A percentile compares a stretch with the other conserved stretches of the same genome.
Conservation (phyloP, 2,888 invertebrate genomes). For the Papilio gigon region DNA sequence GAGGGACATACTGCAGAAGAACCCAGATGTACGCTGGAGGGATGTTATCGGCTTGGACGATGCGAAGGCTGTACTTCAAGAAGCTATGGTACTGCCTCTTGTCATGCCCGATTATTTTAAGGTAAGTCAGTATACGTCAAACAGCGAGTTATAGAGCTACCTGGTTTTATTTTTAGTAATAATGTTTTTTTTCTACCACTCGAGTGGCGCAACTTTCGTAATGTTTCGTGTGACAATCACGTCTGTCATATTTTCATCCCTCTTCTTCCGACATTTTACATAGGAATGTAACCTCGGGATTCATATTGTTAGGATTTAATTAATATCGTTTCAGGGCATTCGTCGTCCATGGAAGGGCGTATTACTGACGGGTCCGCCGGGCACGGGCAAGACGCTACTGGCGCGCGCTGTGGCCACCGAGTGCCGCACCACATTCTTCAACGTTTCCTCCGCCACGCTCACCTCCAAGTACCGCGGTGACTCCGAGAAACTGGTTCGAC, state of each 20-base stretch:
- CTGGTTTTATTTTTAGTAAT: background rate
- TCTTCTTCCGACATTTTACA: no score
- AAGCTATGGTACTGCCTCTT: slow-evolving; percentile 93
- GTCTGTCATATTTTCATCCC: slow-evolving; percentile 1
- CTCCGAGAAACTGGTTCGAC: slow-evolving; percentile 92
- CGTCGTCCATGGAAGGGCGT: slow-evolving; percentile 92
- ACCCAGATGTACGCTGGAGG: slow-evolving; percentile 92
- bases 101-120: slow-evolving; percentile 95
- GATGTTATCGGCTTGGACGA: slow-evolving; percentile 89
- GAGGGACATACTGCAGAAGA: slow-evolving; percentile 91
- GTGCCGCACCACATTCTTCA: slow-evolving; percentile 93
- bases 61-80: slow-evolving; percentile 89
- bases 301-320: background rate
- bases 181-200: background rate
- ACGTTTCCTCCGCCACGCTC: slow-evolving; percentile 92
- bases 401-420: slow-evolving; percentile 95
- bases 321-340: slow-evolving; percentile 81
- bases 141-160: no score
- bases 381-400: slow-evolving; percentile 91
- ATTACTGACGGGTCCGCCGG: slow-evolving; percentile 86
- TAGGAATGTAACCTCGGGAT: background rate
- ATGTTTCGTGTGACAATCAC: slow-evolving; percentile 24
- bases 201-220: background rate
- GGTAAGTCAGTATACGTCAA: slow-evolving; percentile 59
- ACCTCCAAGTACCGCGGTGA: slow-evolving; percentile 96